Percentiles rank a stretch among this genome's conserved stretches.
Evolutionary conservation across 1,140 invertebrate species (phyloP).

Genomic region (Drosophila erecta): DNA sequence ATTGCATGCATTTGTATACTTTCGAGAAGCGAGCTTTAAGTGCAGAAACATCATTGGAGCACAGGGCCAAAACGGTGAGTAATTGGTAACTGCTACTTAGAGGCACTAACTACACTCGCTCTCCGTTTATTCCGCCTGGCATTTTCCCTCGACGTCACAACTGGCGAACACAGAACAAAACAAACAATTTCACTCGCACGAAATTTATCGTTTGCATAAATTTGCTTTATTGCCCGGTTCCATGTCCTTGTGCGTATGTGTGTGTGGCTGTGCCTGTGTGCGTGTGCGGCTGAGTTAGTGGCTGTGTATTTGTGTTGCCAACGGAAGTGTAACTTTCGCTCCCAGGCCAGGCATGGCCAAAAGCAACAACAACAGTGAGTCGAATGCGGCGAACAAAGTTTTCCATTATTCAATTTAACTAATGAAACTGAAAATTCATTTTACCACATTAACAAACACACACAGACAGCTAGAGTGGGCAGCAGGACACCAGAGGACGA

Average conservation of each 20-base stretch:
- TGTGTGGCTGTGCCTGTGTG: slow-evolving; percentile 5
- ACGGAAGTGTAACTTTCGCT: slow-evolving; percentile 79
- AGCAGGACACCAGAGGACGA: slow-evolving; percentile 31
- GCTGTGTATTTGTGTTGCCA: slow-evolving; percentile 30
- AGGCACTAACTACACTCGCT: slow-evolving; percentile 58
- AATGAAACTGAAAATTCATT: slow-evolving; percentile 84
- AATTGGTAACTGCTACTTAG: slow-evolving; percentile 61
- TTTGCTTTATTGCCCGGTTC: slow-evolving; percentile 81
- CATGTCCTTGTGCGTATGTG: slow-evolving; percentile 27
- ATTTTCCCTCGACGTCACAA: slow-evolving; percentile 32
- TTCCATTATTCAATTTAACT: slow-evolving; percentile 85
- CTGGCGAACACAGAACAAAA: slow-evolving; percentile 52
- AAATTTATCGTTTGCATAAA: slow-evolving; percentile 84
- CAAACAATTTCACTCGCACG: slow-evolving; percentile 74
- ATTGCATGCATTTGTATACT: background rate
- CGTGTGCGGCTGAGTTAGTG: slow-evolving; percentile 35
- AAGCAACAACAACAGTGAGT: slow-evolving; percentile 36
- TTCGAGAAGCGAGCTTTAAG: background rate
- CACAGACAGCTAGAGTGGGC: background rate
- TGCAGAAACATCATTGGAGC: slow-evolving; percentile 4
- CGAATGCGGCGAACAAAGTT: slow-evolving; percentile 78
- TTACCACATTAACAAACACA: slow-evolving; percentile 82
- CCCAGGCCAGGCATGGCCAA: slow-evolving; percentile 62
- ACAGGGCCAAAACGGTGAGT: slow-evolving; percentile 22
- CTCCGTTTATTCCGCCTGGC: slow-evolving; percentile 5